Evolutionary conservation across 2,888 invertebrate species (phyloP).

Genomic region (Tridacna gigas): DNA sequence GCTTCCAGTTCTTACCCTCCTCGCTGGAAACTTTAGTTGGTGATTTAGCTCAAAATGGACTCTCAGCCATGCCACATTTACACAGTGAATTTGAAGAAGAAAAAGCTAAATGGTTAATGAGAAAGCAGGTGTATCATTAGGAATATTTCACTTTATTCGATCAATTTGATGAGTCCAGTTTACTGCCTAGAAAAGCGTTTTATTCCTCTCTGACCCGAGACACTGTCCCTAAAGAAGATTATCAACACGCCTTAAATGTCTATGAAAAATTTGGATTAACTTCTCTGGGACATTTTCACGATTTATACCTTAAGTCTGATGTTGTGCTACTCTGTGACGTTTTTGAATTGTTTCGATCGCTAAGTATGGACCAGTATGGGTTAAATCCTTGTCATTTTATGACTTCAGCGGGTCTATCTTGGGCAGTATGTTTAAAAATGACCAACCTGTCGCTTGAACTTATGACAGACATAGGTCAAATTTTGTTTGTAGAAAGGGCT

Average conservation of each 20-base stretch:
- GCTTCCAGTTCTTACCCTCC: no score
- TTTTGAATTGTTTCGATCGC: constrained; percentile 37
- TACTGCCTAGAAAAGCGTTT: constrained; percentile 19
- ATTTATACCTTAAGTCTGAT: constrained; percentile 40
- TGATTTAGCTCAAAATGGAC: constrained; percentile 31
- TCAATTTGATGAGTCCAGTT: constrained; percentile 8
- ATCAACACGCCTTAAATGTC: constrained; percentile 8
- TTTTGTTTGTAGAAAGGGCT: constrained; percentile 17
- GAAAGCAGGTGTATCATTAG: constrained; percentile 40
- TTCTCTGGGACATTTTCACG: constrained; percentile 30
- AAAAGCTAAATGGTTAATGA: constrained; percentile 14
- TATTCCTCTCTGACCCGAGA: constrained; percentile 20
- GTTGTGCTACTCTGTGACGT: constrained; percentile 43
- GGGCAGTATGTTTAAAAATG: constrained; percentile 33
- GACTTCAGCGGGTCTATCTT: constrained; percentile 47
- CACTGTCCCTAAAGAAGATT: constrained; percentile 13
- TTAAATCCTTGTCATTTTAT: constrained; percentile 49
- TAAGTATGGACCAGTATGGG: constrained; percentile 42
- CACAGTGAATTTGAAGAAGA: constrained; percentile 10
- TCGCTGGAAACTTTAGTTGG: constrained; percentile 32
- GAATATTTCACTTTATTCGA: constrained; percentile 33
- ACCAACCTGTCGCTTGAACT: constrained; percentile 16
- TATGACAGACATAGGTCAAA: constrained; percentile 19
- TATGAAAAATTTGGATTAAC: constrained; percentile 10
- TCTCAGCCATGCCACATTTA: constrained; percentile 3